Evolutionary conservation across 2,888 invertebrate species (phyloP), one percentile per base, ranked within the genome.

Genomic region (Byasa hedistus): DNA sequence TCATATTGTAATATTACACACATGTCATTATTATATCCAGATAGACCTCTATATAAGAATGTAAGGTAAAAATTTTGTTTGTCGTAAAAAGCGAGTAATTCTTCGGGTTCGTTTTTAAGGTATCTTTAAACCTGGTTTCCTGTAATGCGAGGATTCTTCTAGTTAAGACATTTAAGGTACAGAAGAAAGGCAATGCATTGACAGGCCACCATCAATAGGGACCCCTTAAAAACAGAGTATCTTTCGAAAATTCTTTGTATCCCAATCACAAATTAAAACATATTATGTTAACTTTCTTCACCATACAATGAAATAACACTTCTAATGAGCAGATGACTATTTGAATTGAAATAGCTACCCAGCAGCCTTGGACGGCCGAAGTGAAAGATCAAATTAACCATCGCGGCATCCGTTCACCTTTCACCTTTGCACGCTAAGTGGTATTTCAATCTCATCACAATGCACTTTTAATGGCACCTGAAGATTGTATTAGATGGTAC

Each of bases 371-470:
- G 8, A 27, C 21, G n/a, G 36, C 55, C 15, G 22, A 23, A 61
- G 61, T 61, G 61, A 36, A 61, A 61, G 55, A 61, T 23, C 12
- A 15, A 52, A 55, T 39, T 54, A 21, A 55, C 61, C 39, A 36
- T 22, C 55, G 39, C 54, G 7, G 36, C 39, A 61, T 61, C 24
- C 44, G 22, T 36, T 19, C 39, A 57, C 57, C 61, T 61, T 61
- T 61, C 54, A 61, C 54, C 32, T 54, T 61, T 36, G 21, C 24
- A 22, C 24, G 4, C 60, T 52, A 17, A 54, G 21, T 32, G 17
- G 52, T 54, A 32, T 54, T 60, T 21, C 36, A 52, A 61, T 54
- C 52, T 36, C 32, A 32, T 61, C 32, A 52, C 61, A 60, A 27
- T 51, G 27, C 27, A 27, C 51, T 51, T 52, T 51, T 54, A 61